Conservation (phyloP, 2,113 vertebrate genomes). For the Microtus richardsoni region DNA sequence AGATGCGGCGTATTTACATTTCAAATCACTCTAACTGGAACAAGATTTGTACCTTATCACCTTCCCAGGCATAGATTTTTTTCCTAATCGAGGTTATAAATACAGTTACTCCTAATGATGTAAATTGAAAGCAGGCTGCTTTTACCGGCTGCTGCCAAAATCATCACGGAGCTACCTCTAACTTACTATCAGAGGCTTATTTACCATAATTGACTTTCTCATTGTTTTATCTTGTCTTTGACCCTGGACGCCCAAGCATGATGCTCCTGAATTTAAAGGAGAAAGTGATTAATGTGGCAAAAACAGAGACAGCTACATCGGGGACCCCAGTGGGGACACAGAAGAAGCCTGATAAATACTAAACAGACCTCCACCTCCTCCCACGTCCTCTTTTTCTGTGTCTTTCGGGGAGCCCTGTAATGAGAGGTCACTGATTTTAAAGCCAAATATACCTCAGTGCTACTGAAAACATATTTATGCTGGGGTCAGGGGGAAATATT, state of each 20-base stretch:
- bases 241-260: constrained; percentile 53
- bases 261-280: constrained; percentile 77
- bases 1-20: constrained; percentile 42
- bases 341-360: constrained; percentile 65
- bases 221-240: constrained; percentile 71
- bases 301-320: not conserved
- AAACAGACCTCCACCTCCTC: constrained; percentile 33
- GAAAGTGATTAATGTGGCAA: constrained; percentile 75
- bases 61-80: constrained; percentile 1
- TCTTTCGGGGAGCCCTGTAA: constrained; percentile 45
- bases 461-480: constrained; percentile 63
- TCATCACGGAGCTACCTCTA: constrained; percentile 6
- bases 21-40: constrained; percentile 35
- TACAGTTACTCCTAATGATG: constrained; percentile 5
- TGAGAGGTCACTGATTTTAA: constrained; percentile 74
- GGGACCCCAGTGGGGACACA: not conserved
- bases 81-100: constrained; percentile 36
- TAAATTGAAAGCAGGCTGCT: constrained; percentile 14
- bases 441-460: constrained; percentile 61
- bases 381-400: not conserved
- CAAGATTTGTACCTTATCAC: not conserved
- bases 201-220: constrained; percentile 76
- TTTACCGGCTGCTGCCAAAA: constrained; percentile 38
- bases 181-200: constrained; percentile 46
- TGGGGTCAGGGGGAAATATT: constrained; percentile 70